Evolutionary conservation across 2,888 invertebrate species (phyloP).

Genomic region (Eudiplozoon nipponicum): DNA sequence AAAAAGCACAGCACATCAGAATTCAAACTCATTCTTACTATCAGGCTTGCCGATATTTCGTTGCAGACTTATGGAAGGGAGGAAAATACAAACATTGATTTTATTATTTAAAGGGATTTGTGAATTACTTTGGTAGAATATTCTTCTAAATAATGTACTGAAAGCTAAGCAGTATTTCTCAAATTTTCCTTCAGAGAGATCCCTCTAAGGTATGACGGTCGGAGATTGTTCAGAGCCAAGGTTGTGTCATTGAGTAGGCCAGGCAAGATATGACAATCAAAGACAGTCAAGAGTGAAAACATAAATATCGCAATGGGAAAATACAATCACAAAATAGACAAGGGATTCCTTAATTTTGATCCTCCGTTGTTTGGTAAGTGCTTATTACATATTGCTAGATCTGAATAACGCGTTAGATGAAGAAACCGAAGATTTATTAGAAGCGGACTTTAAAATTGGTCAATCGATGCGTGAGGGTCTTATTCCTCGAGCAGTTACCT

Average conservation of each 20-base stretch:
- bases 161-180: constrained; percentile 66
- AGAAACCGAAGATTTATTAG: constrained; percentile 49
- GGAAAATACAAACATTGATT: not conserved
- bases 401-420: constrained; percentile 34
- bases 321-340: constrained; percentile 67
- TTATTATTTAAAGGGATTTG: constrained; percentile 34
- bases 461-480: constrained; percentile 82
- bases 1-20: not conserved
- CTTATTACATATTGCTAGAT: not conserved
- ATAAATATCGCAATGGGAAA: constrained; percentile 65
- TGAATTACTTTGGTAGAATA: constrained; percentile 69
- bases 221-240: constrained; percentile 53
- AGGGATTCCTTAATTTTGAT: constrained; percentile 96
- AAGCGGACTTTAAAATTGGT: constrained; percentile 84
- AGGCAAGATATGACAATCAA: constrained; percentile 70
- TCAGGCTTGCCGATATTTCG: not conserved
- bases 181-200: constrained; percentile 54
- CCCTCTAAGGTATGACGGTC: constrained; percentile 63
- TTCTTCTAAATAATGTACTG: constrained; percentile 48
- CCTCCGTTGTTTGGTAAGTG: constrained; percentile 32
- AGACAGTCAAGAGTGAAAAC: constrained; percentile 86
- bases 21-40: not conserved
- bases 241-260: constrained; percentile 78
- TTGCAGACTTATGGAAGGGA: no score
- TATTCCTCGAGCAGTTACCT: constrained; percentile 75